phyloP scores from a whole-genome alignment of 1,140 invertebrate species.

The Thaumetopoea pityocampa region DNA sequence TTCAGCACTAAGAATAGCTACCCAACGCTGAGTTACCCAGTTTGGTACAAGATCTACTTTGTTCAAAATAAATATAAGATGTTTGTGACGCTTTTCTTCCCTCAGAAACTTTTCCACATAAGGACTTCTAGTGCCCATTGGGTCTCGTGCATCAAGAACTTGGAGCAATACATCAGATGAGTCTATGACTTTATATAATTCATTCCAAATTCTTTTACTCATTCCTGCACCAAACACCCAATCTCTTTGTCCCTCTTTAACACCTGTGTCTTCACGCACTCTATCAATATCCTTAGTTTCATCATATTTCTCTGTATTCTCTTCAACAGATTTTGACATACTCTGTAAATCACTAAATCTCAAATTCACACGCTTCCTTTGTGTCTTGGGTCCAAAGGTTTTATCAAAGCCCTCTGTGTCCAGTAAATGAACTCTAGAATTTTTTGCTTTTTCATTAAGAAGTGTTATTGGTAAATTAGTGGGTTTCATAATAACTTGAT shows the following conservation, averaged over 20 bases:
- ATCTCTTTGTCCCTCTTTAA: constrained; percentile 84
- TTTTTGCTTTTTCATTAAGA: constrained; percentile 94
- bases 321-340: constrained; percentile 82
- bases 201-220: constrained; percentile 99
- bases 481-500: constrained; percentile 98
- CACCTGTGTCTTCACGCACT: constrained; percentile 87
- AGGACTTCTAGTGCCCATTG: constrained; percentile 94
- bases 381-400: constrained; percentile 96
- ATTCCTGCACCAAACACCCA: constrained; percentile 96
- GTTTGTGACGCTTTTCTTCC: constrained; percentile 96
- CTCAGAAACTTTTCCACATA: constrained; percentile 93
- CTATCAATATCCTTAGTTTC: constrained; percentile 88
- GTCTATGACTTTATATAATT: constrained; percentile 99
- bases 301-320: constrained; percentile 86
- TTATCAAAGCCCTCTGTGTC: constrained; percentile 96
- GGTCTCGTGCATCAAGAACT: constrained; percentile 95
- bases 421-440: constrained; percentile 93
- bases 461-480: constrained; percentile 96
- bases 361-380: constrained; percentile 93
- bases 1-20: constrained; percentile 93
- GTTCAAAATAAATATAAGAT: constrained; percentile 95
- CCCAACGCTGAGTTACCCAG: constrained; percentile 98
- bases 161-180: constrained; percentile 98
- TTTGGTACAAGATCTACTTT: constrained; percentile 97
- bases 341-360: constrained; percentile 83